These are phyloP conservation scores for Mesoligia furuncula DNA, from an alignment of 2,888 invertebrate genomes.

Conservation along the genomic window DNA sequence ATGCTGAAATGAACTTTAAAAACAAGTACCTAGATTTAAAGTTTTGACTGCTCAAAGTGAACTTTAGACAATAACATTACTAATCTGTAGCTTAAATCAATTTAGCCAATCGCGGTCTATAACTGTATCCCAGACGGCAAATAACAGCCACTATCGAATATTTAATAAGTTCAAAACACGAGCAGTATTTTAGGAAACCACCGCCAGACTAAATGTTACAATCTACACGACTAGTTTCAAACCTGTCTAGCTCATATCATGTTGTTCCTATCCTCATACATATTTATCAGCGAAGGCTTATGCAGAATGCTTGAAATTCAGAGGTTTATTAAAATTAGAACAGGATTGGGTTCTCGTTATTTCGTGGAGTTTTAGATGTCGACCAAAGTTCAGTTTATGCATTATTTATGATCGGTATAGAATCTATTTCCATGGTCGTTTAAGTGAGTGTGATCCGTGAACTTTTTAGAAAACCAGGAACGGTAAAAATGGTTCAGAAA, in stretches of 20 bases:
- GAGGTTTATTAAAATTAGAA: constrained; percentile 37
- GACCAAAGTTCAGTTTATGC: neutral
- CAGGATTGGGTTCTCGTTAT: neutral
- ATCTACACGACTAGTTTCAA: neutral
- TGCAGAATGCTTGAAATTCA: constrained; percentile 28
- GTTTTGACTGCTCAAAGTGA: neutral
- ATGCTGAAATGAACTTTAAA: neutral
- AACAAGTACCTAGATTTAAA: neutral
- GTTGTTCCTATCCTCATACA: constrained; percentile 28
- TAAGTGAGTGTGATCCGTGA: neutral
- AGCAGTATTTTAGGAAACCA: constrained; percentile 19
- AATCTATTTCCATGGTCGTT: neutral
- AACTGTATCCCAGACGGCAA: neutral
- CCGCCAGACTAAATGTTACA: neutral
- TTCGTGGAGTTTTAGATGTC: constrained; percentile 20
- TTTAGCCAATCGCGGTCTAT: neutral
- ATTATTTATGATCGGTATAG: constrained; percentile 3
- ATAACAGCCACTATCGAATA: constrained; percentile 11
- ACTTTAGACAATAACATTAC: neutral
- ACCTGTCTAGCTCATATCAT: constrained; percentile 3
- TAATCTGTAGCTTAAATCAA: neutral
- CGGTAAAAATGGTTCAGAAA: neutral
- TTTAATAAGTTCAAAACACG: neutral
- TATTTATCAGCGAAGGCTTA: constrained; percentile 24
- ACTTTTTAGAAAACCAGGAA: neutral